Base-by-base conservation (phyloP, 2,888 invertebrate species). In the Argyra leucocephala region DNA sequence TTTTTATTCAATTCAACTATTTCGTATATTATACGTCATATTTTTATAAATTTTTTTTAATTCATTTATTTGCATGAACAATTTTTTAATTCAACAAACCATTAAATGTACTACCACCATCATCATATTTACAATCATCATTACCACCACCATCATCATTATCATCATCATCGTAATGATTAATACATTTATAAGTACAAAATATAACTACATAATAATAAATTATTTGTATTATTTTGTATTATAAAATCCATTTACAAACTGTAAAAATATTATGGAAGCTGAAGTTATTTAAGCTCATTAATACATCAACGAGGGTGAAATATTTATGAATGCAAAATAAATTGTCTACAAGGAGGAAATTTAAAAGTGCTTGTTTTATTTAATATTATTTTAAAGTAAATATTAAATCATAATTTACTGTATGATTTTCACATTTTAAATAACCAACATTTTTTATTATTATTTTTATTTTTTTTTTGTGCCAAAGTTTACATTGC, bases 31-130 rank as follows among this genome's bases (percentile, higher is more conserved):
- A 4, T 4, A 10, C 12, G 12, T 26, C 7, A 31, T 31, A 10
- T 31, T 31, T 4, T 31, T 31, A 31, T 31, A 10, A 31, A 6
- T 4, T 31, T 31, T 31, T 31, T 31, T 31, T 12, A 31, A 18
- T 48, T n/a, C 5, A 48, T 48, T 48, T 48, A 48, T 48, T 48
- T 48, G 48, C 48, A 48, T 48, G 48, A 48, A 48, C 48, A 48
- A 48, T 48, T 48, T 48, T 48, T 48, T 48, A 48, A 48, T 48
- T 48, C 48, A 48, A 48, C 48, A 48, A 48, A 48, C 48, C 48
- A 18, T 48, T 48, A 48, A 48, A 48, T 48, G 15, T n/a, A 37
- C 12, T 15, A 48, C 31, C n/a, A 48, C 18, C 9, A 26, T n/a
- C n/a, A n/a, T n/a, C n/a, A n/a, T n/a, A n/a, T n/a, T n/a, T n/a